phyloP scores from a whole-genome alignment of 2,888 invertebrate genomes.

The Chrysolina oricalcia region DNA sequence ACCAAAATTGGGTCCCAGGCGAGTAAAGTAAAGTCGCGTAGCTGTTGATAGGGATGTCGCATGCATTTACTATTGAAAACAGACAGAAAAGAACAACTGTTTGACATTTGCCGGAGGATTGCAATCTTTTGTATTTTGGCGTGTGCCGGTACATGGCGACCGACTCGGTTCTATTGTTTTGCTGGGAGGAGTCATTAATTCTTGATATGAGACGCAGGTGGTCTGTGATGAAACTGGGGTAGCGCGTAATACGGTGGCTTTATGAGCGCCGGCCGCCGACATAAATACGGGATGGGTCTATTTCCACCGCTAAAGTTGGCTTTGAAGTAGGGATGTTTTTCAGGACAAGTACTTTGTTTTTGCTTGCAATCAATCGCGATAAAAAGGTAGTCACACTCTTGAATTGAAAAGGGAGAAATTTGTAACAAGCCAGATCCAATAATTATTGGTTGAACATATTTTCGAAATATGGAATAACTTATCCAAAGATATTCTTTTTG shows the following conservation, averaged over 20 bases:
- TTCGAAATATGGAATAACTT: too few species aligned
- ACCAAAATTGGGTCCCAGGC: background rate
- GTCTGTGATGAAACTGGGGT: constrained; percentile 27
- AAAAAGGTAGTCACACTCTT: too few species aligned
- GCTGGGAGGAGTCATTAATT: constrained; percentile 22
- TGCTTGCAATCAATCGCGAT: too few species aligned
- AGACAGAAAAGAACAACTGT: constrained; percentile 54
- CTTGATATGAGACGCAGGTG: constrained; percentile 19
- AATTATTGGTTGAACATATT: too few species aligned
- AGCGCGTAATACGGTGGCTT: background rate
- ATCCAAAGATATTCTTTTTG: too few species aligned
- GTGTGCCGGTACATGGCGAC: constrained; percentile 37
- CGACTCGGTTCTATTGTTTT: constrained; percentile 13
- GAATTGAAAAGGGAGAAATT: too few species aligned
- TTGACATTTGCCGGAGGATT: constrained; percentile 55
- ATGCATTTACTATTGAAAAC: constrained; percentile 45
- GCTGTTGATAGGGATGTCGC: background rate
- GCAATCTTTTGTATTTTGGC: constrained; percentile 55
- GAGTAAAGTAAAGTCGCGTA: background rate
- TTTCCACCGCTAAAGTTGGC: background rate
- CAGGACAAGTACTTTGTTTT: too few species aligned
- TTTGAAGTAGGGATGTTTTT: too few species aligned
- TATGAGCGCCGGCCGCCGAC: background rate
- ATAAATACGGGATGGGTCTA: background rate
- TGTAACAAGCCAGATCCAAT: too few species aligned